Conservation (phyloP, 2,888 invertebrate genomes). For the Melanchra persicariae region DNA sequence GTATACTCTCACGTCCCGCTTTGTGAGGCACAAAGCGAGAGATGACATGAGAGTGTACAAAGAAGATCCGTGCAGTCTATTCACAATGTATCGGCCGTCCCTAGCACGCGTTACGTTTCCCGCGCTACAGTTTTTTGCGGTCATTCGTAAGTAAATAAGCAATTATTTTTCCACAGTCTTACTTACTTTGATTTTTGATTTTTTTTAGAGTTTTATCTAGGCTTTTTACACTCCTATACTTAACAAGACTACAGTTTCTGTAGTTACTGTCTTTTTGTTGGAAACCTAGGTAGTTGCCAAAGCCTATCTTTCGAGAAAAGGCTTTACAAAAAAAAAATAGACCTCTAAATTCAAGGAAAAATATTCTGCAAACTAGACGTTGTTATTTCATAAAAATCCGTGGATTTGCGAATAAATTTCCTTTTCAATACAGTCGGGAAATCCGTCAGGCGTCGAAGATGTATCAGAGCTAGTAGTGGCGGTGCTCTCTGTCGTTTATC, state of each 20-base stretch:
- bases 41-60: no score
- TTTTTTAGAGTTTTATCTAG: neutral
- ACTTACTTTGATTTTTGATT: neutral
- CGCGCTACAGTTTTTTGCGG: no score
- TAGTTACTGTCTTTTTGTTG: neutral
- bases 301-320: neutral
- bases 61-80: no score
- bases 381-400: constrained; percentile 14
- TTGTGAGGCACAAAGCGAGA: no score
- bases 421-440: constrained; percentile 36
- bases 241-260: neutral
- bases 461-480: constrained; percentile 5
- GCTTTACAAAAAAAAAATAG: neutral
- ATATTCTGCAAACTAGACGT: neutral
- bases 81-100: no score
- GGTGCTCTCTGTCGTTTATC: constrained; percentile 46
- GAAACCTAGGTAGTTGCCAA: no score
- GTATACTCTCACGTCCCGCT: neutral
- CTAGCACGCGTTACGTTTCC: neutral
- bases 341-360: neutral
- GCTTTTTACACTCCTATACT: neutral
- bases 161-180: neutral
- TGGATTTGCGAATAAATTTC: constrained; percentile 16
- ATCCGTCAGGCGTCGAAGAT: constrained; percentile 35
- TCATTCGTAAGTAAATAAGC: neutral